phyloP scores from a whole-genome alignment of 1,140 invertebrate species.

The Drosophila navojoa region DNA sequence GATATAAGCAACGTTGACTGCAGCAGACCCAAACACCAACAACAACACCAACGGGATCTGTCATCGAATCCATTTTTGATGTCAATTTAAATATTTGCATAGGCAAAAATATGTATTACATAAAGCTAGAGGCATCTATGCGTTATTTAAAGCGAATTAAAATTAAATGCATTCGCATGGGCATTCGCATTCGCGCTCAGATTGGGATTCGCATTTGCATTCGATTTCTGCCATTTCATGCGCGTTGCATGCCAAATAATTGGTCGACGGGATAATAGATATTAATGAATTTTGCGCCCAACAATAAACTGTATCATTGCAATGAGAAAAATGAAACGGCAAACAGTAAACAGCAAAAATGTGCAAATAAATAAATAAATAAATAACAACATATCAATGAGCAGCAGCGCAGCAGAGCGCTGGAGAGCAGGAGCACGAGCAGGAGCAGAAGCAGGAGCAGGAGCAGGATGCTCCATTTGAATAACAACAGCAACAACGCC shows the following conservation, averaged over 20 bases:
- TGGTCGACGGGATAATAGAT: constrained; percentile 69
- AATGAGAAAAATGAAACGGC: not conserved
- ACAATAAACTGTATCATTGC: constrained; percentile 47
- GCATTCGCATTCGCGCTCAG: constrained; percentile 28
- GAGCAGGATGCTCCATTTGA: constrained; percentile 1
- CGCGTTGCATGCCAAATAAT: constrained; percentile 38
- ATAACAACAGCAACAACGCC: constrained; percentile 34
- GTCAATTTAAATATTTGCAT: constrained; percentile 11
- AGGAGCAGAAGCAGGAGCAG: not conserved
- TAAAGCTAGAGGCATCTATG: constrained; percentile 16
- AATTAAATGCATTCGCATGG: constrained; percentile 56
- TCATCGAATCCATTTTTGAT: constrained; percentile 36
- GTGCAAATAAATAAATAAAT: constrained; percentile 54
- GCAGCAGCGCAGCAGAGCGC: constrained; percentile 6
- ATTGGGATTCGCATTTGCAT: constrained; percentile 33
- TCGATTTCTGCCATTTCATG: constrained; percentile 67
- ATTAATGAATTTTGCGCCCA: constrained; percentile 69
- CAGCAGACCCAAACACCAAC: constrained; percentile 25
- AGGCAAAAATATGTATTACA: not conserved
- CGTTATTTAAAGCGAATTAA: constrained; percentile 61
- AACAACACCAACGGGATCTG: constrained; percentile 37
- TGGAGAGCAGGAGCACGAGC: constrained; percentile 12
- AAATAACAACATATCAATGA: constrained; percentile 61
- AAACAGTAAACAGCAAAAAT: constrained; percentile 37
- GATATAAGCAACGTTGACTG: constrained; percentile 72